phyloP scores from a whole-genome alignment of 2,113 vertebrate species.

The Mola mola region DNA sequence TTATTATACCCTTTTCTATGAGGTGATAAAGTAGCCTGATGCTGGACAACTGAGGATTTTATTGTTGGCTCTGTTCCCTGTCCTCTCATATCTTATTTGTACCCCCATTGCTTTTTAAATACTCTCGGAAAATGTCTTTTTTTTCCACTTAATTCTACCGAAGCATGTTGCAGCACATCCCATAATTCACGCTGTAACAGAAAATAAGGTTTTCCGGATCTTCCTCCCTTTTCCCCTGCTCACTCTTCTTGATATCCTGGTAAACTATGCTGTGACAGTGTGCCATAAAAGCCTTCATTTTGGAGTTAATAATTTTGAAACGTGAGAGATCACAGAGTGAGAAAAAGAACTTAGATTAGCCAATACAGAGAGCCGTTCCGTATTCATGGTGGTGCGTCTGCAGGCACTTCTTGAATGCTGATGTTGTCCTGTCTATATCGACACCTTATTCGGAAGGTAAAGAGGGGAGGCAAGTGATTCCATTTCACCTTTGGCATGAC shows the following conservation, averaged over 20 bases:
- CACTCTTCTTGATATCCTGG: background rate
- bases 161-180: conserved; percentile 13
- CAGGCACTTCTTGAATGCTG: conserved; percentile 56
- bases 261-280: conserved; percentile 1
- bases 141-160: conserved; percentile 10
- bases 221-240: background rate
- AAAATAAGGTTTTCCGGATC: conserved; percentile 11
- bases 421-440: conserved; percentile 52
- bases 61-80: conserved; percentile 4
- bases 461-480: conserved; percentile 17
- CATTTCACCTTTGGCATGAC: conserved; percentile 62
- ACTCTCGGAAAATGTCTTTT: background rate
- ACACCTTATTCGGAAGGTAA: conserved; percentile 37
- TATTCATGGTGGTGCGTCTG: conserved; percentile 64
- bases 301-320: conserved; percentile 53
- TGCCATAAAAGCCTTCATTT: conserved; percentile 45
- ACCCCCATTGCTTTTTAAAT: conserved; percentile 9
- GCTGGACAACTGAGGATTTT: conserved; percentile 9
- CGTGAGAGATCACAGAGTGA: conserved; percentile 17
- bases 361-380: conserved; percentile 43
- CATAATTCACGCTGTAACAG: conserved; percentile 22
- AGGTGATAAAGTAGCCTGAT: conserved; percentile 23
- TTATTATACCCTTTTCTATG: conserved; percentile 42
- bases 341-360: conserved; percentile 60
- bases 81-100: conserved; percentile 11